Percentiles rank a stretch among this genome's conserved stretches.
phyloP scores from a whole-genome alignment of 1,140 invertebrate species.

The Pseudomyrmex cubaensis region DNA sequence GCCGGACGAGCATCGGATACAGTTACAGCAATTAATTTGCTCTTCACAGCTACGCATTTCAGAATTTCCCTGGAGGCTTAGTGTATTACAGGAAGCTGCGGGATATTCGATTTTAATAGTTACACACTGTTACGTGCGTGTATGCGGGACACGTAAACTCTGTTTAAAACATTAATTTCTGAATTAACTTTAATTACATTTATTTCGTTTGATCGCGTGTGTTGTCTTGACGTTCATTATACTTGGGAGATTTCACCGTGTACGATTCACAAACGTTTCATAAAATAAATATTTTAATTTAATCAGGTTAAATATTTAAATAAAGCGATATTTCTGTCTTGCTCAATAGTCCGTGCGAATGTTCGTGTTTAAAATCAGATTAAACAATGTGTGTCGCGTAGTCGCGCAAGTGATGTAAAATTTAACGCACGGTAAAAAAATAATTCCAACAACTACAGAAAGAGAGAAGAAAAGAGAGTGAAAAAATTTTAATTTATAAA shows the following conservation, averaged over 20 bases:
- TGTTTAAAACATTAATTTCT: constrained; percentile 18
- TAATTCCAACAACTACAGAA: constrained; percentile 21
- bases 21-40: constrained; percentile 38
- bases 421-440: constrained; percentile 30
- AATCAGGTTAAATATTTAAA: constrained; percentile 21
- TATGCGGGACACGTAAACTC: no score
- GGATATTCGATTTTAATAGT: constrained; percentile 20
- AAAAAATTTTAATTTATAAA: constrained; percentile 49
- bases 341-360: constrained; percentile 20
- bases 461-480: no score
- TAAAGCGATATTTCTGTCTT: constrained; percentile 1
- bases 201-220: background rate
- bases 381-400: constrained; percentile 35
- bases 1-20: constrained; percentile 16
- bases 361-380: constrained; percentile 49
- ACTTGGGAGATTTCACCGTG: background rate
- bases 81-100: background rate
- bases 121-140: background rate
- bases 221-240: background rate
- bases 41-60: constrained; percentile 15
- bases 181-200: background rate
- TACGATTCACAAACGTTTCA: background rate
- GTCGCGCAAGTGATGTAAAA: constrained; percentile 5
- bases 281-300: background rate
- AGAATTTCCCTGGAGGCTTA: constrained; percentile 16